phyloP scores from a whole-genome alignment of 2,888 invertebrate genomes.

The Slavum lentiscoides region DNA sequence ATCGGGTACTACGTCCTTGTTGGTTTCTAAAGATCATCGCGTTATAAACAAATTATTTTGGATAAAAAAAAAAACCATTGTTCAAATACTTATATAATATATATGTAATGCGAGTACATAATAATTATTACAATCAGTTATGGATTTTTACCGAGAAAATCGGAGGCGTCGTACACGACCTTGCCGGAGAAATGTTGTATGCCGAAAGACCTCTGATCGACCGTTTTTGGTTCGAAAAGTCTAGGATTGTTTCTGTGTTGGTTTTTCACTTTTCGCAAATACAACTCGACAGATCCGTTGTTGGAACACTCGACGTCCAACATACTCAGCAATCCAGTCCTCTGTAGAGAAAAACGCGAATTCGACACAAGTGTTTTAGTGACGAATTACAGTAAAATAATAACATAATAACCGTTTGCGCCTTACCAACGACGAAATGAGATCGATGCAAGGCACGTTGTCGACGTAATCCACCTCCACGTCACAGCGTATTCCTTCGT shows the following conservation, averaged over 20 bases:
- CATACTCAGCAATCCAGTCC: conserved; percentile 88
- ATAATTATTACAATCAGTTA: too few species aligned
- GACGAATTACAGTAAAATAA: not conserved
- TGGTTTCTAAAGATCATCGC: conserved; percentile 68
- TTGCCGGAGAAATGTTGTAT: conserved; percentile 88
- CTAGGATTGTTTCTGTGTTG: conserved; percentile 83
- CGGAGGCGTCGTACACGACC: conserved; percentile 85
- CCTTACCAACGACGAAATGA: conserved; percentile 82
- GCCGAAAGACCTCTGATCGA: conserved; percentile 80
- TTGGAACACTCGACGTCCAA: conserved; percentile 89
- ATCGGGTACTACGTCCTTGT: conserved; percentile 88
- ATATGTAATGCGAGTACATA: too few species aligned
- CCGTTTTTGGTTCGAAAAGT: conserved; percentile 76
- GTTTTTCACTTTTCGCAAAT: conserved; percentile 77
- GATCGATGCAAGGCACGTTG: conserved; percentile 93
- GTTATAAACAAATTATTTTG: too few species aligned
- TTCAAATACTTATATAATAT: too few species aligned
- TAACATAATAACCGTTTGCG: not conserved
- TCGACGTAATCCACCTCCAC: conserved; percentile 92
- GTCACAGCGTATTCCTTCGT: conserved; percentile 88
- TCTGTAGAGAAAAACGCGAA: conserved; percentile 60
- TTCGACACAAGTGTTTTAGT: not conserved
- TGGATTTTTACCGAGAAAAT: conserved; percentile 69
- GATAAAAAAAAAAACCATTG: too few species aligned
- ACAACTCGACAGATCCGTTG: conserved; percentile 76